phyloP scores from a whole-genome alignment of 2,888 invertebrate species.

The Leptopilina drosophilae region DNA sequence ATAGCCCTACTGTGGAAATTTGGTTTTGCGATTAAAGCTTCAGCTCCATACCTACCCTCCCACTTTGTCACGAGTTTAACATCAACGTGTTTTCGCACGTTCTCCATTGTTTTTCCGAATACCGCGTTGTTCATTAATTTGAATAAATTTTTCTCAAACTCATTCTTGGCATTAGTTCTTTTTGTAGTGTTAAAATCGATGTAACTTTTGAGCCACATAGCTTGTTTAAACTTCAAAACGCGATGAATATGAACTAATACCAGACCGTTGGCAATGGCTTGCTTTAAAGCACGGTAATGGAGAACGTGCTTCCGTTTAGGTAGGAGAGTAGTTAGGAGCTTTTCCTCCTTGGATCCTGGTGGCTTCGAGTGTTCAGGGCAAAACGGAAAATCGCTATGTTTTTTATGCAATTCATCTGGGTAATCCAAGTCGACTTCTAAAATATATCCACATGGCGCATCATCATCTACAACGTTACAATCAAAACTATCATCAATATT shows the following conservation, averaged over 20 bases:
- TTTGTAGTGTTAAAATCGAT: constrained; percentile 69
- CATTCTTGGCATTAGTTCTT: too few species aligned
- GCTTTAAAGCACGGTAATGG: constrained; percentile 60
- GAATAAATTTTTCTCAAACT: too few species aligned
- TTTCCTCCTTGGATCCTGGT: constrained; percentile 50
- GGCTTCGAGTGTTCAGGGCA: constrained; percentile 60
- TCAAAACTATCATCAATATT: not conserved
- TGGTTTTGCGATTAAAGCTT: constrained; percentile 58
- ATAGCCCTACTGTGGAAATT: constrained; percentile 68
- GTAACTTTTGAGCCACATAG: constrained; percentile 59
- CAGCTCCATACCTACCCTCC: constrained; percentile 60
- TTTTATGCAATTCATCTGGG: constrained; percentile 34
- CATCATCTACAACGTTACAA: not conserved
- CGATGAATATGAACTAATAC: constrained; percentile 60
- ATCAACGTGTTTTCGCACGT: too few species aligned
- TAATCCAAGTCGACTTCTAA: constrained; percentile 39
- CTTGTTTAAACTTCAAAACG: constrained; percentile 67
- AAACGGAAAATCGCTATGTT: constrained; percentile 48
- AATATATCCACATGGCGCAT: constrained; percentile 16
- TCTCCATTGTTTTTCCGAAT: too few species aligned
- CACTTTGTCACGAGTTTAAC: constrained; percentile 65
- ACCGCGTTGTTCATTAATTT: too few species aligned
- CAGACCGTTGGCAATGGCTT: constrained; percentile 61
- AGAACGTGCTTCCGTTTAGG: constrained; percentile 53
- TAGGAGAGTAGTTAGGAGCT: constrained; percentile 61